phyloP scores from a whole-genome alignment of 1,140 invertebrate species.

The Oncopeltus fasciatus region DNA sequence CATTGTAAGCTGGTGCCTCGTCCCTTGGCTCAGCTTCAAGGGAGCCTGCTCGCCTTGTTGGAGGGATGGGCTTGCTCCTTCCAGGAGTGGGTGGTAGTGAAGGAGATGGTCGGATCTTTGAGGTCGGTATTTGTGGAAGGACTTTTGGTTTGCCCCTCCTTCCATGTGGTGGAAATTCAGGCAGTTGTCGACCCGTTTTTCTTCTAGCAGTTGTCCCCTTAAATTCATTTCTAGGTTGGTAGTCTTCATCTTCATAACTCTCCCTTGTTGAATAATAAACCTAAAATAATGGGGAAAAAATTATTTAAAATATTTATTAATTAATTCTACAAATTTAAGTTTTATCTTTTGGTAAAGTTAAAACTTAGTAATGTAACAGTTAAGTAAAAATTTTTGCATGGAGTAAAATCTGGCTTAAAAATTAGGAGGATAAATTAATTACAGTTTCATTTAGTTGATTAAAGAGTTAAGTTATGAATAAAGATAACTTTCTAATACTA shows the following conservation, averaged over 20 bases:
- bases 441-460: too few relatives aligned
- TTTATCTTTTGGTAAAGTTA: too few relatives aligned
- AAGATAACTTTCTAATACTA: too few relatives aligned
- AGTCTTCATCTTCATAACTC: slow-evolving; percentile 26
- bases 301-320: neutral
- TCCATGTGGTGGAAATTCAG: slow-evolving; percentile 23
- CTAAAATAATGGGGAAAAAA: too few relatives aligned
- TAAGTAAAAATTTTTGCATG: too few relatives aligned
- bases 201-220: slow-evolving; percentile 17
- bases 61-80: slow-evolving; percentile 30
- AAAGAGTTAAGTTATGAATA: too few relatives aligned
- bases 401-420: too few relatives aligned
- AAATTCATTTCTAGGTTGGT: slow-evolving; percentile 20
- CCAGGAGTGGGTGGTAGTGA: slow-evolving; percentile 24
- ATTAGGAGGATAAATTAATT: too few relatives aligned
- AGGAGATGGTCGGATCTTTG: slow-evolving; percentile 31
- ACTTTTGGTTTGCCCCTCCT: slow-evolving; percentile 28
- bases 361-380: too few relatives aligned
- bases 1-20: slow-evolving; percentile 49
- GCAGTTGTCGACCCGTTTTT: slow-evolving; percentile 24
- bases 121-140: slow-evolving; percentile 25
- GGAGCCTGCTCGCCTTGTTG: slow-evolving; percentile 27
- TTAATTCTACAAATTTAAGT: neutral
- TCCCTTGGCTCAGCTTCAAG: slow-evolving; percentile 25
- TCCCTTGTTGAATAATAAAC: slow-evolving; percentile 24